Evolutionary conservation across 2,797 vertebrate genomes (phyloP), one percentile per base, ranked within the genome.

Genomic region (Rhadinocentrus ornatus): DNA sequence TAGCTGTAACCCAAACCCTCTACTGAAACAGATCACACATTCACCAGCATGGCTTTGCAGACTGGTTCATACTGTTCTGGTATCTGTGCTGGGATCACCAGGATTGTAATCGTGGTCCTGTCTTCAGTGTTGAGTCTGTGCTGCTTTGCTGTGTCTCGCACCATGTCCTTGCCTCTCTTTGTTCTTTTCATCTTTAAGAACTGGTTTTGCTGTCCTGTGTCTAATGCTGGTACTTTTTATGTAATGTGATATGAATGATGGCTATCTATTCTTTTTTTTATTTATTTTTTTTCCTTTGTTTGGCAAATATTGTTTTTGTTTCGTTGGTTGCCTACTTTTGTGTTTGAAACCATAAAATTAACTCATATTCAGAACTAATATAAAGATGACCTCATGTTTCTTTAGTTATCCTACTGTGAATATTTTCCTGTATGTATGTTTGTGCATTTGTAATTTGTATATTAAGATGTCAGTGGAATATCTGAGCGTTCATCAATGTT

Each of bases 101-200:
- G 81, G 84, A 80, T 77, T 44, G 71, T 82, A 91, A 91, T 91
- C 86, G 44, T 13, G 61, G 75, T 59, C 77, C 67, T 64, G 77
- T 73, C 84, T 82, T 86, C 81, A 68, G 77, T 94, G 91, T 91
- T 92, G 87, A 89, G 91, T 93, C 88, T 94, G 88, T 82, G 83
- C 71, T 24, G 76, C 89, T 88, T 90, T 90, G 86, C 87, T 93
- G 87, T 93, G 92, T 94, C 91, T 91, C 73, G 48, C 62, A 58
- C 81, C 22, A 72, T 84, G 82, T 88, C 78, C 57, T 80, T 74
- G 76, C 69, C 59, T 78, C 59, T 69, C 69, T 83, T 74, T 77
- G 74, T 80, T 83, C 88, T 84, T 91, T 92, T 93, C 86, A 89
- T 92, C 87, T 85, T 83, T 69, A 75, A 73, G 84, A 89, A 83